Evolutionary conservation across 2,797 vertebrate genomes (phyloP).

Genomic region (Leptatherina wallacei): DNA sequence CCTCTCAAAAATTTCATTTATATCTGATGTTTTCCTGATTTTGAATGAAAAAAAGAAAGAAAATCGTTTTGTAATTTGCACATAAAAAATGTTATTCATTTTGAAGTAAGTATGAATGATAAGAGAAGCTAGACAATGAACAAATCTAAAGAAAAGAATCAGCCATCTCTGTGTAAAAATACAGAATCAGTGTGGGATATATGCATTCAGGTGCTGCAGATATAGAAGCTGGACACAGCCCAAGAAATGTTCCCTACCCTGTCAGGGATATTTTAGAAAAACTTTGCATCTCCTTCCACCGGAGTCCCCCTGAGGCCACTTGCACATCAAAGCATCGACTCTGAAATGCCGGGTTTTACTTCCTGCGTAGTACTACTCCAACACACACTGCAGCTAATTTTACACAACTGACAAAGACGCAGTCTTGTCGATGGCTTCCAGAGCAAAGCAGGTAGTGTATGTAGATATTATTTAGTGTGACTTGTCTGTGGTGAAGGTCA

Average conservation of each 20-base stretch:
- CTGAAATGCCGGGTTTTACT: slow-evolving; percentile 56
- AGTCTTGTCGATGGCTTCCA: slow-evolving; percentile 13
- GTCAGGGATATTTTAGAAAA: slow-evolving; percentile 55
- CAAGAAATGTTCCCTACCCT: slow-evolving; percentile 46
- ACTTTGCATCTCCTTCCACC: slow-evolving; percentile 61
- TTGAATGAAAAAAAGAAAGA: background rate
- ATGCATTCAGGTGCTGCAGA: slow-evolving; percentile 23
- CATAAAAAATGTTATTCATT: no score
- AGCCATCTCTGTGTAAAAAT: background rate
- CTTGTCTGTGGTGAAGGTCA: slow-evolving; percentile 11
- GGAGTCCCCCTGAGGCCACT: slow-evolving; percentile 62
- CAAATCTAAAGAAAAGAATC: background rate
- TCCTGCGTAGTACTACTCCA: slow-evolving; percentile 49
- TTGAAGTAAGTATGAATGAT: background rate
- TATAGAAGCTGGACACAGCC: slow-evolving; percentile 30
- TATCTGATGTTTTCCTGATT: background rate
- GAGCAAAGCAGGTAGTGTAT: background rate
- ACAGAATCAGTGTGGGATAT: slow-evolving; percentile 6
- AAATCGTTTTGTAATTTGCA: background rate
- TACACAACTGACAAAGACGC: slow-evolving; percentile 50
- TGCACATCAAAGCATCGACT: slow-evolving; percentile 69
- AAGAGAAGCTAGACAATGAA: background rate
- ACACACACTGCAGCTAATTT: slow-evolving; percentile 48
- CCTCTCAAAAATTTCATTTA: background rate
- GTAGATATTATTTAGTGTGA: background rate